Conservation (phyloP, 1,140 invertebrate species). For the Neotoxoptera formosana region DNA sequence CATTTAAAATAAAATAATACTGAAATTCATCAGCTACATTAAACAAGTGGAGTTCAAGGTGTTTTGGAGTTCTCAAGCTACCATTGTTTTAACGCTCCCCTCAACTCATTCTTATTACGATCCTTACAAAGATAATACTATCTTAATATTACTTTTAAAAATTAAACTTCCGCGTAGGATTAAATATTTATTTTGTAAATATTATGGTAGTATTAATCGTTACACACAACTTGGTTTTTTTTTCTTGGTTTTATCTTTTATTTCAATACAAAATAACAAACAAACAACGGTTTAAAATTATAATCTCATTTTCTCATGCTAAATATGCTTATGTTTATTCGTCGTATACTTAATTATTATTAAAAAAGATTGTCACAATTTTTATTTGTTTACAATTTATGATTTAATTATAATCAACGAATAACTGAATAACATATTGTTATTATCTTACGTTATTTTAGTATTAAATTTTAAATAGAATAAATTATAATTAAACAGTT, state of each 20-base stretch:
- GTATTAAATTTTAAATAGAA: neutral
- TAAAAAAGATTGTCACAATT: neutral
- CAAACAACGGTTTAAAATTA: neutral
- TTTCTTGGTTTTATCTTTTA: neutral
- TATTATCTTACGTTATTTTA: neutral
- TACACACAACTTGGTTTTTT: neutral
- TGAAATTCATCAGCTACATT: neutral
- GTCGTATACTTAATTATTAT: no score
- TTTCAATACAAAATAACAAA: neutral
- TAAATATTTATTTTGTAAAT: neutral
- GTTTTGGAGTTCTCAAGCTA: neutral
- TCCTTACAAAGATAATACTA: neutral
- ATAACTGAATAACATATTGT: neutral
- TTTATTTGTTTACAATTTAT: neutral
- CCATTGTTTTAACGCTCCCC: neutral
- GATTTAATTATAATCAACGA: neutral
- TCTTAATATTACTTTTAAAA: neutral
- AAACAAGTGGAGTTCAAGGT: neutral
- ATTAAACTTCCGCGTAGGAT: neutral
- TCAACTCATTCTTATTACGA: neutral
- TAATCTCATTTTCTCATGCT: neutral
- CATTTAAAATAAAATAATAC: no score
- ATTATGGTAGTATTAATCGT: neutral
- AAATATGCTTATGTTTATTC: neutral
- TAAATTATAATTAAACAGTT: neutral